These are phyloP conservation scores for Sycon ciliatum DNA, from an alignment of 37 sponge, comb jelly and placozoan species.

Conservation along the genomic window DNA sequence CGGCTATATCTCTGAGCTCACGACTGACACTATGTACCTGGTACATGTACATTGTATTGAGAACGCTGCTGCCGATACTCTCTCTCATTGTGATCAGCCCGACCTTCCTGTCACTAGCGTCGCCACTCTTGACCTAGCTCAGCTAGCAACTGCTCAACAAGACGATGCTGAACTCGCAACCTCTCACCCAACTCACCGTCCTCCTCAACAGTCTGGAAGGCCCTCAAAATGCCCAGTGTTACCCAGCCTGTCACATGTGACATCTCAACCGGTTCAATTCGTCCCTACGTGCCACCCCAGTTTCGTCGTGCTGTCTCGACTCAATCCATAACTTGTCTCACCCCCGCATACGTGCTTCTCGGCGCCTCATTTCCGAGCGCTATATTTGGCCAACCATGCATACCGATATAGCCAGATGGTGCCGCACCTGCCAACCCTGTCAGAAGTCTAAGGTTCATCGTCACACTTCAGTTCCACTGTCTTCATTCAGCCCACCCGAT, in stretches of 20 bases:
- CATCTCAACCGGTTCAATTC: slow-evolving; percentile 35
- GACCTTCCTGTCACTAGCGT: no score
- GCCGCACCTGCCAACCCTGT: slow-evolving; percentile 34
- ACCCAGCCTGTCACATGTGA: slow-evolving; percentile 33
- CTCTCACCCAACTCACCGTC: no score
- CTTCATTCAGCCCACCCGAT: slow-evolving; percentile 38
- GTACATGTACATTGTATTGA: slow-evolving; percentile 36
- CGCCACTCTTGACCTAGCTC: no score
- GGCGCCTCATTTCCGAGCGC: slow-evolving; percentile 30
- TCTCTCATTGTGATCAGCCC: no score
- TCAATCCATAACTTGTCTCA: slow-evolving; percentile 43
- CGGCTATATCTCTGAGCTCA: slow-evolving; percentile 53
- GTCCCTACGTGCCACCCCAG: slow-evolving; percentile 32
- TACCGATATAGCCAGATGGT: slow-evolving; percentile 32
- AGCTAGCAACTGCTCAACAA: no score
- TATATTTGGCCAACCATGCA: slow-evolving; percentile 49
- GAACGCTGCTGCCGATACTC: no score
- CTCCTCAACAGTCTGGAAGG: slow-evolving; percentile 12
- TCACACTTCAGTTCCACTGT: slow-evolving; percentile 39
- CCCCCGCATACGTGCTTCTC: slow-evolving; percentile 47
- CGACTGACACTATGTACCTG: slow-evolving; percentile 50
- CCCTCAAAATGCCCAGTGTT: slow-evolving; percentile 19
- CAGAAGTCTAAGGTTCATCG: slow-evolving; percentile 44
- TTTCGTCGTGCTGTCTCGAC: slow-evolving; percentile 35
- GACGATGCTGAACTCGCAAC: no score